Evolutionary conservation across 2,797 vertebrate genomes (phyloP), one percentile per base, ranked within the genome.

Genomic region (Denticeps clupeoides): DNA sequence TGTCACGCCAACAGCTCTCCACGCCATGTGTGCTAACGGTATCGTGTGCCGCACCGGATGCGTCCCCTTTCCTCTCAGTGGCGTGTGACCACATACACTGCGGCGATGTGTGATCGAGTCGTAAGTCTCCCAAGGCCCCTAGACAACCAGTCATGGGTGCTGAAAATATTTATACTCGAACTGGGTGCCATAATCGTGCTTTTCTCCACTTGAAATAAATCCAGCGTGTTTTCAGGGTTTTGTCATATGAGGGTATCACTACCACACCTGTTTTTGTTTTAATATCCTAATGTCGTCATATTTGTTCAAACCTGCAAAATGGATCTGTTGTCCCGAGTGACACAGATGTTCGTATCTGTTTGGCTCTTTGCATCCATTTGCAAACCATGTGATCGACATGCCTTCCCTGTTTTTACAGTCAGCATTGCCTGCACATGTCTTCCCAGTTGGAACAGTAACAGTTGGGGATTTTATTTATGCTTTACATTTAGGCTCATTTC

Each of bases 31-130:
- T 53, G 31, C 43, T 44, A 38, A 42, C 16, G 9, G 3, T 65
- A 69, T 65, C 60, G 29, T 58, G 60, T 65, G 38, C 27, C 59
- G 37, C 40, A 43, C 54, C 49, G 63, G 72, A 74, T 60, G 56
- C 63, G 1, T 50, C 33, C 15, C 19, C 22, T 7, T n/a, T n/a
- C n/a, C n/a, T 32, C 44, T 26, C 15, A 23, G 28, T 64, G 43
- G 31, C 41, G 29, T 49, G 51, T 21, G 41, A 46, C 16, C 19
- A 15, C 18, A 13, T n/a, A 18, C 18, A 38, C 27, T 42, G 40
- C 47, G 53, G 47, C 53, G 13, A 22, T 38, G 41, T 41, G 40
- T 53, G 54, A 37, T 48, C 16, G 29, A 25, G 37, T 13, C 1
- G 26, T 47, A 8, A 9, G 32, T 16, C 15, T 35, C 3, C 47